A percentile compares a stretch with the other conserved stretches of the same genome.
These are phyloP conservation scores for Polydrusus tereticollis DNA, from an alignment of 2,888 invertebrate genomes.

Conservation along the genomic window DNA sequence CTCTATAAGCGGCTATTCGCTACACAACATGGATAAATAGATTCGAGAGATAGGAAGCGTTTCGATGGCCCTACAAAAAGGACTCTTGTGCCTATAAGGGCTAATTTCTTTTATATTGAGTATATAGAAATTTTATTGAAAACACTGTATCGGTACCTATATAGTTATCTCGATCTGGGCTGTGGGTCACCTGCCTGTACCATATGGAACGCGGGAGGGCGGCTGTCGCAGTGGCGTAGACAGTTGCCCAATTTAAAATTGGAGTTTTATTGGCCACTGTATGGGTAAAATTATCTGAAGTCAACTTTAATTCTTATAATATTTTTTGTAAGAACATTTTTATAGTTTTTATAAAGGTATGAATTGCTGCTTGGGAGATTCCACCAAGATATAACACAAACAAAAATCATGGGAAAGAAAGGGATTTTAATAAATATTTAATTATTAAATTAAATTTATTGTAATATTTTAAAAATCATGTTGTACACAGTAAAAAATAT, in stretches of 20 bases:
- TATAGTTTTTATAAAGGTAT: too few species aligned
- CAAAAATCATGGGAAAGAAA: too few species aligned
- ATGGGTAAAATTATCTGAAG: background rate
- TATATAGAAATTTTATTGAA: conserved; percentile 22
- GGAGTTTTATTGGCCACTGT: too few species aligned
- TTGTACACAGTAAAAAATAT: too few species aligned
- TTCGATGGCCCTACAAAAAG: conserved; percentile 14
- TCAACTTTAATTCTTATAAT: too few species aligned
- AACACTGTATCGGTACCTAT: conserved; percentile 41
- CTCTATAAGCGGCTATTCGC: background rate
- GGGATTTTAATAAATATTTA: too few species aligned
- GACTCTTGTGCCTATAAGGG: conserved; percentile 11
- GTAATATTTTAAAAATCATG: too few species aligned
- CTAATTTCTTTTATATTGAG: conserved; percentile 28
- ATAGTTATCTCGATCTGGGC: conserved; percentile 39
- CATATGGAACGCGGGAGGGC: conserved; percentile 41
- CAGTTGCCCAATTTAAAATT: too few species aligned
- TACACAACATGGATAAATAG: background rate
- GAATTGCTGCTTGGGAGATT: too few species aligned
- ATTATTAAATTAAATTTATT: too few species aligned
- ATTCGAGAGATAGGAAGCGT: conserved; percentile 3
- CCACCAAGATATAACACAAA: too few species aligned
- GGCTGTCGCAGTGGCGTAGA: background rate
- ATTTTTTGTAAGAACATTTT: too few species aligned
- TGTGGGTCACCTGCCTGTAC: conserved; percentile 41